Evolutionary conservation across 1,140 invertebrate species (phyloP), one percentile per base, ranked within the genome.

Genomic region (Cryptotermes secundus): DNA sequence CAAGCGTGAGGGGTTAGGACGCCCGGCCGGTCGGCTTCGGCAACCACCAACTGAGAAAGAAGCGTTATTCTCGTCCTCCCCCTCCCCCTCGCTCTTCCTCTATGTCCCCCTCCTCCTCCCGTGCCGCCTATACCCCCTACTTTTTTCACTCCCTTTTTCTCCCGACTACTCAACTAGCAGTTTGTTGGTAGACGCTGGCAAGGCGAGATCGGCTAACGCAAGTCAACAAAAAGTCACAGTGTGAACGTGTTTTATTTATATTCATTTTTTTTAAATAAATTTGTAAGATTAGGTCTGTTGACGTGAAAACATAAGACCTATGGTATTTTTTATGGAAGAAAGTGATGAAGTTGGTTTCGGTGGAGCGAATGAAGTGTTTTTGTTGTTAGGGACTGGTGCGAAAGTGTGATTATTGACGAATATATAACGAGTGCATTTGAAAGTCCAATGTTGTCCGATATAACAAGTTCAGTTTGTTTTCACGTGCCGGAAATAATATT

Each of bases 1-100:
- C 45, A 22, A 31, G 59, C 9, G 59, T n/a, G 59, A n/a, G 59
- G 53, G 59, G 59, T 72, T 72, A n/a, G 59, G 59, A 72, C 59
- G 59, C 59, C 4, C 59, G 59, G 59, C 59, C 14, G 59, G 26
- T 26, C 59, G 85, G 86, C 85, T 86, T 87, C 86, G 85, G 86
- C 86, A 88, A 88, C 88, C 87, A 88, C 88, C 87, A 88, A 82
- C 81, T 53, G 81, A 89, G 88, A 83, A 79, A 83, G 87, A 88
- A 89, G 88, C 87, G 87, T 88, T 89, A 89, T 49, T 79, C 84
- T 83, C 79, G 49, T 83, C 72, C 36, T 79, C 12, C 85, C 45
- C 81, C 81, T 34, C 82, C 34, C 81, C 34, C n/a, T 34, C 38
- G 36, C 19, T 49, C 81, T 79, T 82, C 72, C 65, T 81, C 84